Percentiles rank a stretch among this genome's conserved stretches.
These are phyloP conservation scores for Petrocephalus schoutedeni DNA, from an alignment of 2,797 vertebrate genomes.

Conservation along the genomic window DNA sequence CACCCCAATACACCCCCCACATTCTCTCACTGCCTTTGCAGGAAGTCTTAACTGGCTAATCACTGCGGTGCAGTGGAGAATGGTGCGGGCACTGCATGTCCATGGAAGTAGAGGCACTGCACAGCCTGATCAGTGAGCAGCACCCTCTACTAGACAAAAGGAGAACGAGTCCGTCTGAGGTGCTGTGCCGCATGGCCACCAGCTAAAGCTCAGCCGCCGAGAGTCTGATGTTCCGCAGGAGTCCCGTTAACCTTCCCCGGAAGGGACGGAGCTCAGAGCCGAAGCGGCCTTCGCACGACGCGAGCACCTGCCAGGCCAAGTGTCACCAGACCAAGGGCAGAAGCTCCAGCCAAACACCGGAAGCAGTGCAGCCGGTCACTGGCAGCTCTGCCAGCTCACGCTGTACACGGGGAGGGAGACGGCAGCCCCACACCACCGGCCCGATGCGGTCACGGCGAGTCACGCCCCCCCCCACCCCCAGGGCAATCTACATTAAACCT, in stretches of 20 bases:
- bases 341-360: too few relatives aligned
- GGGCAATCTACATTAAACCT: neutral
- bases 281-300: neutral
- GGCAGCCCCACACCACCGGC: neutral
- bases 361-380: neutral
- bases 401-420: neutral
- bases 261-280: neutral
- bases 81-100: neutral
- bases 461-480: neutral
- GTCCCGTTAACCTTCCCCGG: too few relatives aligned
- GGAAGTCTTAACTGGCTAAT: too few relatives aligned
- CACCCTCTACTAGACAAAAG: neutral
- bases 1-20: neutral
- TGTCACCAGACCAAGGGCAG: neutral
- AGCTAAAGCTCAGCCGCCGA: neutral
- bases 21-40: too few relatives aligned
- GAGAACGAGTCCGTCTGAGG: neutral
- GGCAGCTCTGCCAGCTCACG: too few relatives aligned
- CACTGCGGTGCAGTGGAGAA: too few relatives aligned
- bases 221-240: too few relatives aligned
- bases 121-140: neutral
- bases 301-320: neutral
- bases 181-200: neutral
- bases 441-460: neutral
- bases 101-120: neutral